Base-by-base conservation (phyloP, 2,888 invertebrate genomes). In the Leptinotarsa tumamoca region DNA sequence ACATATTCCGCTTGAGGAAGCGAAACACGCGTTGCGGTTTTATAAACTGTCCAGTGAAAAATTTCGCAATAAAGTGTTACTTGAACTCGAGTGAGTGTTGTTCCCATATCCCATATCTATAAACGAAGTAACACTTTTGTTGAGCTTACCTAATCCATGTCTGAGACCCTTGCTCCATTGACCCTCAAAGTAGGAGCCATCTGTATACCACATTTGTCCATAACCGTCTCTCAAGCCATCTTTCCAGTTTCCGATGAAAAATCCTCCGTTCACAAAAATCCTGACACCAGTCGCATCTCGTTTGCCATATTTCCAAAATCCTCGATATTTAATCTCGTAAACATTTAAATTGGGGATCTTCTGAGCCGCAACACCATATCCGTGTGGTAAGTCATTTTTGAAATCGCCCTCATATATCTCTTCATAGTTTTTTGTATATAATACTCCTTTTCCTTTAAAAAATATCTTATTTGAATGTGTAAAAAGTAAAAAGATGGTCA, bases 331-430 rank as follows among this genome's bases (percentile, higher is more conserved):
- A 5, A 91, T 85, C 21, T 82, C 81, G 81, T 86, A 91, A 0
- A 88, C 89, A 14, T 89, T 89, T 73, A 90, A 89, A 75, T 87
- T 80, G 1, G 86, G 84, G 5, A 87, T 87, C 75, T 87, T 80
- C 18, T 81, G 78, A 68, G 90, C 90, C 3, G 92, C 86, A 0
- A 90, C 87, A 1, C 93, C 93, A 80, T 90, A 92, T 18, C 93
- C 93, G 79, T 93, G 91, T 78, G 90, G 89, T 80, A 87, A 90
- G 67, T 90, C 90, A 72, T 89, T 85, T 67, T 85, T 83, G 90
- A 92, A 92, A 81, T 92, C 91, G 0, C 93, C 93, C 88, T 93
- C 92, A 80, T 93, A 93, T n/a, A 92, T 83, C 85, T 90, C 89
- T 52, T 90, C 89, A n/a, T 71, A 66, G 56, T 83, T 85, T 52